phyloP scores from a whole-genome alignment of 2,797 vertebrate species.

The Cetoscarus ocellatus region DNA sequence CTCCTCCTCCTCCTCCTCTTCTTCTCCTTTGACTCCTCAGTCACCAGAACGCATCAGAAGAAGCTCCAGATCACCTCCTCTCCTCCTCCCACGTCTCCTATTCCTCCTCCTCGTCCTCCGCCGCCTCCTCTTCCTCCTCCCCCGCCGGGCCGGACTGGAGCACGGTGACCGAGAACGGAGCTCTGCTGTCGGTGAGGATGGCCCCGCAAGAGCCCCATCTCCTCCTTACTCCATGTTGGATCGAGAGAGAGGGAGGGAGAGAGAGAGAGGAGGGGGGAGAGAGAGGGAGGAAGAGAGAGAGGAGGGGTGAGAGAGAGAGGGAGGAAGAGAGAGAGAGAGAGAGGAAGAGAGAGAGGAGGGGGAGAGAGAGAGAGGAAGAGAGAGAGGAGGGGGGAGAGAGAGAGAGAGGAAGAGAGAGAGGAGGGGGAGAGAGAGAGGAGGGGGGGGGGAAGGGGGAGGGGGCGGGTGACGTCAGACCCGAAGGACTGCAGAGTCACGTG shows the following conservation, averaged over 20 bases:
- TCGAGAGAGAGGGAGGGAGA: constrained; percentile 47
- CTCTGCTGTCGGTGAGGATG: constrained; percentile 82
- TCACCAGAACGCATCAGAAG: constrained; percentile 39
- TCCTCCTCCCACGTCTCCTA: constrained; percentile 7
- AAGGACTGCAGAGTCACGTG: constrained; percentile 79
- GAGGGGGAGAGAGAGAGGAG: no score
- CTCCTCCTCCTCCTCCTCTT: background rate
- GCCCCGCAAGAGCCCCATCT: constrained; percentile 91
- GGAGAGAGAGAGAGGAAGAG: no score
- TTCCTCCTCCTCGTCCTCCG: constrained; percentile 5
- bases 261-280: constrained; percentile 1
- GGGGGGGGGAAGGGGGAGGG: constrained; percentile 26
- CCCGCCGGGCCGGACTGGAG: constrained; percentile 34
- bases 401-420: no score
- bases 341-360: no score
- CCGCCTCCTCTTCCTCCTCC: constrained; percentile 47
- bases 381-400: no score
- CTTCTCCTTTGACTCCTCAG: constrained; percentile 30
- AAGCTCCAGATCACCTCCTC: constrained; percentile 25
- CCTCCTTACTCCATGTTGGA: constrained; percentile 89
- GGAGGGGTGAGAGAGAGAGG: no score
- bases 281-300: constrained; percentile 1
- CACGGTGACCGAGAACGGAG: constrained; percentile 59
- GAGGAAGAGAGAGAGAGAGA: no score
- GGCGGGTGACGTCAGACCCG: constrained; percentile 88